Conservation (phyloP, 2,113 vertebrate genomes). For the Leptobrachium ailaonicum region DNA sequence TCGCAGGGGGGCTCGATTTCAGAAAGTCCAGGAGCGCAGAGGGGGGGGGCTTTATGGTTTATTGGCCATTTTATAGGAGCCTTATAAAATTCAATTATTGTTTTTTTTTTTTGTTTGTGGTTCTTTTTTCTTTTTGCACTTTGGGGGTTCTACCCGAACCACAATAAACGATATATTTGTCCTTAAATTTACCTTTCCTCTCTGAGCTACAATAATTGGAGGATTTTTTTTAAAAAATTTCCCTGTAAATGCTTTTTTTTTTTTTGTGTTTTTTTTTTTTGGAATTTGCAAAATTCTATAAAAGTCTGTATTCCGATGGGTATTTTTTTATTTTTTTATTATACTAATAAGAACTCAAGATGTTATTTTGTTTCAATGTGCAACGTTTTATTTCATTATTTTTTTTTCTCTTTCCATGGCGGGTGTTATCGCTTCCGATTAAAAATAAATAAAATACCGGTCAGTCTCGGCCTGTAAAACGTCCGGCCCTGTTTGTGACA, state of each 20-base stretch:
- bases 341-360: conserved; percentile 72
- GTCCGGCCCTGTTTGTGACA: conserved; percentile 83
- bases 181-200: too few species aligned
- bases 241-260: conserved; percentile 49
- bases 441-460: conserved; percentile 53
- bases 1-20: conserved; percentile 26
- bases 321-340: conserved; percentile 65
- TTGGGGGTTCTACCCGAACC: not conserved
- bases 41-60: not conserved
- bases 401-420: conserved; percentile 57
- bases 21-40: not conserved
- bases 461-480: conserved; percentile 85
- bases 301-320: conserved; percentile 62
- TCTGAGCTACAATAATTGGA: too few species aligned
- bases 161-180: too few species aligned
- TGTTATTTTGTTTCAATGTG: conserved; percentile 85
- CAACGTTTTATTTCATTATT: conserved; percentile 57
- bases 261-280: too few species aligned
- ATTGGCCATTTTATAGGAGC: not conserved
- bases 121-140: not conserved
- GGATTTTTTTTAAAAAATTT: not conserved
- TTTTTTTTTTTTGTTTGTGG: not conserved
- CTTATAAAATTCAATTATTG: not conserved
- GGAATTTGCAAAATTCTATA: conserved; percentile 23
- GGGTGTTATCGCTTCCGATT: conserved; percentile 59